Evolutionary conservation across 2,797 vertebrate genomes (phyloP).

Genomic region (Zenarchopterus dispar): DNA sequence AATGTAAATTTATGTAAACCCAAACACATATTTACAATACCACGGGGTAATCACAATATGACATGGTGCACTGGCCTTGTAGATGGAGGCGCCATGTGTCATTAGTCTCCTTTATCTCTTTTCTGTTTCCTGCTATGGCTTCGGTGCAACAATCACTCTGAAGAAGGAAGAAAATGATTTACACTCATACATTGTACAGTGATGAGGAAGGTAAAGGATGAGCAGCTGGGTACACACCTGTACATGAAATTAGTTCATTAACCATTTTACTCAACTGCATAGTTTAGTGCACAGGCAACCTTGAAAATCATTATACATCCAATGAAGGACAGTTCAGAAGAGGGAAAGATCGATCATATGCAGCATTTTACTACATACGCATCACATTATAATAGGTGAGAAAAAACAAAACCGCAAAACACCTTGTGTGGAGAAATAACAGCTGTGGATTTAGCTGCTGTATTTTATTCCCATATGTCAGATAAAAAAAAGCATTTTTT

Average conservation of each 20-base stretch:
- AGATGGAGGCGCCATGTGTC: slow-evolving; percentile 89
- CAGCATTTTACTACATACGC: too few relatives aligned
- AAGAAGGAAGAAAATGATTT: slow-evolving; percentile 81
- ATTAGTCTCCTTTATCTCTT: slow-evolving; percentile 86
- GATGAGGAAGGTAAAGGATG: slow-evolving; percentile 22
- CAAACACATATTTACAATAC: slow-evolving; percentile 84
- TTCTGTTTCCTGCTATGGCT: slow-evolving; percentile 79
- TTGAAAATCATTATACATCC: neutral
- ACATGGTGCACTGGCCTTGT: slow-evolving; percentile 79
- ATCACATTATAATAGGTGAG: too few relatives aligned
- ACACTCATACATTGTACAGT: slow-evolving; percentile 76
- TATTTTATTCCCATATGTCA: slow-evolving; percentile 16
- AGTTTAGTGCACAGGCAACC: neutral
- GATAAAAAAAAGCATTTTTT: neutral
- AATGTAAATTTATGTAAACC: slow-evolving; percentile 83
- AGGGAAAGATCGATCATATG: neutral
- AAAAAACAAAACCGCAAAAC: neutral
- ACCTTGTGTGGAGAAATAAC: slow-evolving; percentile 1
- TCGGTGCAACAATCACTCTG: slow-evolving; percentile 83
- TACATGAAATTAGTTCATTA: slow-evolving; percentile 7
- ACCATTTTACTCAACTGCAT: neutral
- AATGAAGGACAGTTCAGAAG: neutral
- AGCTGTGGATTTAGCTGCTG: neutral
- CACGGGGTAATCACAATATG: slow-evolving; percentile 85
- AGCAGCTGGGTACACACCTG: slow-evolving; percentile 1